Percentiles rank a stretch among this genome's conserved stretches.
Evolutionary conservation across 2,888 invertebrate species (phyloP).

Genomic region (Hylaea fasciaria): DNA sequence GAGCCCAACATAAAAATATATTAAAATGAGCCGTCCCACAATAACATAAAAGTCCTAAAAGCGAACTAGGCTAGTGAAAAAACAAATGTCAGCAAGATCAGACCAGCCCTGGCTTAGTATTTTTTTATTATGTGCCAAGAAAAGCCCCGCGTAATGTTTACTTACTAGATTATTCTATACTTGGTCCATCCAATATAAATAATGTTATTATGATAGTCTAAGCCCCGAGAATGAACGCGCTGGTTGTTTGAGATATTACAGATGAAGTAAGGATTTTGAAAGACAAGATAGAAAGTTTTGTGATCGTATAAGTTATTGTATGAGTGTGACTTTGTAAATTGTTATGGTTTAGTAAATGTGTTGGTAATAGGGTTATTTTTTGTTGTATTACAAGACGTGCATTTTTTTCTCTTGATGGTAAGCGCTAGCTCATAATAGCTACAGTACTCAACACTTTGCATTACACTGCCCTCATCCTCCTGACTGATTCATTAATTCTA

Average conservation of each 20-base stretch:
- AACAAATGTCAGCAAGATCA: slow-evolving; percentile 39
- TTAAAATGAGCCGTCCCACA: slow-evolving; percentile 26
- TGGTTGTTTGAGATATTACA: slow-evolving; percentile 24
- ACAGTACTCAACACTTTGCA: no score
- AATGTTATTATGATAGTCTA: slow-evolving; percentile 43
- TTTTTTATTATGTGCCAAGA: slow-evolving; percentile 49
- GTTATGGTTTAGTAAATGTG: no score
- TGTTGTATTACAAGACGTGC: no score
- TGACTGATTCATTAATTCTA: no score
- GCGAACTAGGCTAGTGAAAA: slow-evolving; percentile 35
- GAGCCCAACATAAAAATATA: slow-evolving; percentile 31
- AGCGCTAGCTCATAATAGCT: no score
- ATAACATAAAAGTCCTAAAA: slow-evolving; percentile 28
- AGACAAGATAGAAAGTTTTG: slow-evolving; percentile 20
- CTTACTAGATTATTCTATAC: slow-evolving; percentile 47
- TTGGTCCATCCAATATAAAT: slow-evolving; percentile 51
- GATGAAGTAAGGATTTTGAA: slow-evolving; percentile 37
- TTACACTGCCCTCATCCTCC: no score
- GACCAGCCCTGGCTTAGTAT: slow-evolving; percentile 43
- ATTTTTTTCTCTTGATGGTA: no score
- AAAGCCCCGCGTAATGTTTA: slow-evolving; percentile 43
- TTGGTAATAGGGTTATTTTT: no score
- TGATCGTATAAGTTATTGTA: slow-evolving; percentile 5
- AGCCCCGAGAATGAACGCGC: slow-evolving; percentile 22
- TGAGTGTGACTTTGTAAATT: no score